phyloP scores from a whole-genome alignment of 2,113 vertebrate genomes.

The Platanista minor region DNA sequence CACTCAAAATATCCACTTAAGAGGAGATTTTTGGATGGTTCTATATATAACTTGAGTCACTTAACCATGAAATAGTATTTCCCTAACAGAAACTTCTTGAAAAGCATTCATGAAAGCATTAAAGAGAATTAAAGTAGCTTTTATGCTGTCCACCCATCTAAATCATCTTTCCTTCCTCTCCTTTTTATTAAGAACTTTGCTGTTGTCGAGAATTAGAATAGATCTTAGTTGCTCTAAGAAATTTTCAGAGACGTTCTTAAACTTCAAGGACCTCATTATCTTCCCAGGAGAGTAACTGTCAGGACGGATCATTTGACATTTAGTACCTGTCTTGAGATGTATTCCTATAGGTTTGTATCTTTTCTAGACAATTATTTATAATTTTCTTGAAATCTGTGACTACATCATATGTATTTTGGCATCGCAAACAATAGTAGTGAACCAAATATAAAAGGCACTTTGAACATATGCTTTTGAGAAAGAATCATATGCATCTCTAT shows the following conservation, averaged over 20 bases:
- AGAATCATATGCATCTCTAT: background rate
- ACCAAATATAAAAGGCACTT: background rate
- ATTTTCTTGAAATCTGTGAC: background rate
- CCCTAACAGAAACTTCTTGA: background rate
- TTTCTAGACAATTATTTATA: background rate
- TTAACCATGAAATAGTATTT: background rate
- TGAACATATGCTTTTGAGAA: background rate
- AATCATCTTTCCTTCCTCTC: background rate
- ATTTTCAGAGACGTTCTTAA: background rate
- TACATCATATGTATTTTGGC: background rate
- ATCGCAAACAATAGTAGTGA: background rate
- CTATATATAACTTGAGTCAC: background rate
- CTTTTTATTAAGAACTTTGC: background rate
- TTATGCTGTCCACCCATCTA: background rate
- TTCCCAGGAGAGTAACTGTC: background rate
- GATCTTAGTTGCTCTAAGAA: background rate
- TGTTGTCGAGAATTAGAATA: background rate
- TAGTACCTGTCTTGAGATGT: background rate
- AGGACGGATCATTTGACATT: background rate
- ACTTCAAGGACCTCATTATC: background rate
- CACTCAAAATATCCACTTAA: background rate
- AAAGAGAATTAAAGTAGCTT: background rate
- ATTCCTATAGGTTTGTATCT: background rate
- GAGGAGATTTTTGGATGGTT: background rate
- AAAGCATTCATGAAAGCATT: background rate